Base-by-base conservation (phyloP, 2,797 vertebrate species). In the Melanotaenia maccullochi region DNA sequence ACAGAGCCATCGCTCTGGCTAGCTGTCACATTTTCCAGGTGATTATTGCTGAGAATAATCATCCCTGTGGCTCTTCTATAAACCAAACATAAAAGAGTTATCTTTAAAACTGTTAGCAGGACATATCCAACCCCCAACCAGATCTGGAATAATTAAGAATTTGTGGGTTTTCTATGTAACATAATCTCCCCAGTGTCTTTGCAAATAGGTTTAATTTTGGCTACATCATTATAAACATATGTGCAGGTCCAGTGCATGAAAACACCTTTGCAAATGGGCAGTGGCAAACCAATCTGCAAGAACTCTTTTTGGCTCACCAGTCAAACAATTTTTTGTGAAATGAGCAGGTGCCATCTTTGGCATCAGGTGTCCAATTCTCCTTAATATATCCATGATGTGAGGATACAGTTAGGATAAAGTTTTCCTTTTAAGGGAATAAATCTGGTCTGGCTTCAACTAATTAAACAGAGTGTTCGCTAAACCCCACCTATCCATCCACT, bases 401-500 rank as follows among this genome's bases (percentile, higher is more conserved):
- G 42, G 58, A 68, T 60, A 56, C 28, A 61, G 35, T 68, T 79
- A 49, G 36, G 58, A 68, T 60, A 56, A n/a, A 60, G 35, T 65
- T 81, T 77, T 78, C 9, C 24, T 32, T 32, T 3, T 49, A 42
- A 22, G 52, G 40, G 36, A 59, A 36, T 60, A 51, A 57, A 60
- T 24, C 7, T 61, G 22, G 68, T 75, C 18, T 44, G 47, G 61
- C 68, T 56, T 52, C 52, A 33, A 61, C 22, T 3, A n/a, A n/a
- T 63, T 28, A 64, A 35, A 75, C 22, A 12, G 62, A 77, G 24
- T 42, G 3, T 56, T 76, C 30, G 35, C 42, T 68, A 64, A 75
- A 78, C 55, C 71, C 68, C 64, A 54, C 25, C 51, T 22, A 49
- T 49, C 47, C 42, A 44, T 44, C 18, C 42, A 44, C 5, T 13